Evolutionary conservation across 1,140 invertebrate species (phyloP).

Genomic region (Apocrypta bakeri): DNA sequence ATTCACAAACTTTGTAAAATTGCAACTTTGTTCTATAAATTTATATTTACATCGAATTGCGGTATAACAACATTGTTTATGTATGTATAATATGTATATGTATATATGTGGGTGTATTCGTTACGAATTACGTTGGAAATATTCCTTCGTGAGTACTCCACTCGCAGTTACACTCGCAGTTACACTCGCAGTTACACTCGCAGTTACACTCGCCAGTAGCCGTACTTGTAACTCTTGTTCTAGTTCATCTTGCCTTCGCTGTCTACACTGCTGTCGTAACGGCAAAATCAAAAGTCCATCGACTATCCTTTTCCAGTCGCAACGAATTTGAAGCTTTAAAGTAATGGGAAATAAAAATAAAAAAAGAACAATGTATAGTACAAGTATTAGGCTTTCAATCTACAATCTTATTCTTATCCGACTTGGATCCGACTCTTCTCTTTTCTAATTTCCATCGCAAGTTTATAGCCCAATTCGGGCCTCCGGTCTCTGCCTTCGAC

Average conservation of each 20-base stretch:
- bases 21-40: conserved; percentile 22
- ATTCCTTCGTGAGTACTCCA: too few species aligned
- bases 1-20: conserved; percentile 40
- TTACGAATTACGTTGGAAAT: too few species aligned
- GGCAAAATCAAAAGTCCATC: neutral
- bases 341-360: neutral
- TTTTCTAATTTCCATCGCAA: conserved; percentile 86
- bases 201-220: neutral
- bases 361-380: neutral
- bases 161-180: too few species aligned
- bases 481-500: conserved; percentile 89
- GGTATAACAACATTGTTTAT: conserved; percentile 36
- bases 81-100: too few species aligned
- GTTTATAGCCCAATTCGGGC: conserved; percentile 90
- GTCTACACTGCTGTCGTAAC: neutral
- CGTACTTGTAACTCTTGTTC: neutral
- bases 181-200: neutral
- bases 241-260: neutral
- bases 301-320: neutral
- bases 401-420: neutral
- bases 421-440: neutral
- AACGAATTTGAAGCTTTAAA: neutral
- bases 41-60: conserved; percentile 38
- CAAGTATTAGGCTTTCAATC: neutral
- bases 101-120: too few species aligned